Percentiles rank a stretch among this genome's conserved stretches.
Evolutionary conservation across 2,888 invertebrate genomes (phyloP).

Genomic region (Deilephila elpenor): DNA sequence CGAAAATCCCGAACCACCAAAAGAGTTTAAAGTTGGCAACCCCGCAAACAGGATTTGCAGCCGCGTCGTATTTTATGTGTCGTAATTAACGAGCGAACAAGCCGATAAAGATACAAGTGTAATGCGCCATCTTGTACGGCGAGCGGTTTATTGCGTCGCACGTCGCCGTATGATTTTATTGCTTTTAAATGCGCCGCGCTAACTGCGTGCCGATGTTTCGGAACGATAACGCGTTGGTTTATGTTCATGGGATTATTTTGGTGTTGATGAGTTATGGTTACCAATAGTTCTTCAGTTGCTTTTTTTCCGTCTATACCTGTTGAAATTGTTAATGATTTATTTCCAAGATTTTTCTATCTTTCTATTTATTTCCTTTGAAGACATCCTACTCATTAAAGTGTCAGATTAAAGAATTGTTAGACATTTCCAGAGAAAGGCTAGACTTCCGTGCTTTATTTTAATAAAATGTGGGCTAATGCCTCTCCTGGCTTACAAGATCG

Average conservation of each 20-base stretch:
- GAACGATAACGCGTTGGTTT: constrained; percentile 29
- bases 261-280: background rate
- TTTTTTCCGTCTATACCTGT: too few relatives aligned
- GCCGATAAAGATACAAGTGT: constrained; percentile 41
- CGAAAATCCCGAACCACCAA: background rate
- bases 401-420: too few relatives aligned
- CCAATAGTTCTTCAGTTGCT: too few relatives aligned
- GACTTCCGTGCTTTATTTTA: too few relatives aligned
- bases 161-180: constrained; percentile 32
- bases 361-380: too few relatives aligned
- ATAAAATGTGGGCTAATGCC: too few relatives aligned
- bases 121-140: constrained; percentile 38
- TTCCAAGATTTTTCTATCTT: too few relatives aligned
- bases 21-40: background rate
- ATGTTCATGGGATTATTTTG: constrained; percentile 30
- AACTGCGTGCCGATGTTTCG: constrained; percentile 33
- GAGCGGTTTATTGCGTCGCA: constrained; percentile 36
- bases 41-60: constrained; percentile 34
- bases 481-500: too few relatives aligned
- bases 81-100: constrained; percentile 43
- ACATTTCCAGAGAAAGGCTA: too few relatives aligned
- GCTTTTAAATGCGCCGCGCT: constrained; percentile 32
- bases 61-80: constrained; percentile 41
- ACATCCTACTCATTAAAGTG: too few relatives aligned
- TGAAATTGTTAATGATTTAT: too few relatives aligned